Evolutionary conservation across 1,140 invertebrate species (phyloP).

Genomic region (Sinella curviseta): DNA sequence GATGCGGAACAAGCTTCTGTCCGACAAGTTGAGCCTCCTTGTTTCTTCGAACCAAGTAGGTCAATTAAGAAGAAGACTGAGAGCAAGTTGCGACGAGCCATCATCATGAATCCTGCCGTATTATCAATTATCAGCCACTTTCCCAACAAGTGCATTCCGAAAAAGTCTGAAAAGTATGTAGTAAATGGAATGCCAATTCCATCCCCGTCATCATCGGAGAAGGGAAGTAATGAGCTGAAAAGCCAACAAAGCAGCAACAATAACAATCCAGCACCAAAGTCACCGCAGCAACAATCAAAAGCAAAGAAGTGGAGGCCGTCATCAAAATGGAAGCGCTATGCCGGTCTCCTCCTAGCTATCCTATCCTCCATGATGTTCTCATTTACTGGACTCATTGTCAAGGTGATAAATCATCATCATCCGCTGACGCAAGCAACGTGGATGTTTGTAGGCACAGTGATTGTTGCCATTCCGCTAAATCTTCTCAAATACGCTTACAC

Average conservation of each 20-base stretch:
- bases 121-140: constrained; percentile 1
- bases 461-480: constrained; percentile 25
- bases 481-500: neutral
- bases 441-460: constrained; percentile 21
- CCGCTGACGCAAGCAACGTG: constrained; percentile 22
- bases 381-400: constrained; percentile 30
- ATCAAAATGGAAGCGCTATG: constrained; percentile 17
- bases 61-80: neutral
- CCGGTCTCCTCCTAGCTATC: constrained; percentile 27
- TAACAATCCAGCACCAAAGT: neutral
- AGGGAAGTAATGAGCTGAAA: no score
- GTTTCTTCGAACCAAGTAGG: no score
- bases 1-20: neutral
- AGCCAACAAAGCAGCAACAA: neutral
- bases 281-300: neutral
- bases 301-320: neutral
- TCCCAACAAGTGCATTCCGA: constrained; percentile 12
- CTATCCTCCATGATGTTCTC: constrained; percentile 33
- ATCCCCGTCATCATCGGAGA: neutral
- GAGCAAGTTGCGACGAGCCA: neutral
- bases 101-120: constrained; percentile 13
- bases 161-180: neutral
- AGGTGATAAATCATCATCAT: constrained; percentile 29
- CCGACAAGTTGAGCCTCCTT: no score
- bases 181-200: neutral